A percentile compares a stretch with the other conserved stretches of the same genome.
These are phyloP conservation scores for Aegithalos caudatus DNA, from an alignment of 2,113 vertebrate species.

Conservation along the genomic window DNA sequence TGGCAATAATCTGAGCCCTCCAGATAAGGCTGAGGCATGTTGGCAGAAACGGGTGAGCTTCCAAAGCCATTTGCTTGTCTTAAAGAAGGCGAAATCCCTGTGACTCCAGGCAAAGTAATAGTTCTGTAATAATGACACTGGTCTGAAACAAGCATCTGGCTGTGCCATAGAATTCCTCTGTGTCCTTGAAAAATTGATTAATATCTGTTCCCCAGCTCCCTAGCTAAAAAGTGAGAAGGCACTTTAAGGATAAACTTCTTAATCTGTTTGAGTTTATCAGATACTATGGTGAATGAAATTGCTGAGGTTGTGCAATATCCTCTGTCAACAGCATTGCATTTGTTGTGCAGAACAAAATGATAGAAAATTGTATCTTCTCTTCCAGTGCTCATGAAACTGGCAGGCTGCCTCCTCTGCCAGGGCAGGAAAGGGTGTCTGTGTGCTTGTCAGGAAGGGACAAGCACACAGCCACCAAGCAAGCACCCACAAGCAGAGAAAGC, in stretches of 20 bases:
- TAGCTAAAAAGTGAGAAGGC: not conserved
- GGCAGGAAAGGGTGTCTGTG: not conserved
- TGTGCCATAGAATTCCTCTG: not conserved
- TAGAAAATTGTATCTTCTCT: not conserved
- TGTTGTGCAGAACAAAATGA: not conserved
- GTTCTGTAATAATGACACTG: not conserved
- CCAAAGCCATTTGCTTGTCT: not conserved
- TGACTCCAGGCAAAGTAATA: not conserved
- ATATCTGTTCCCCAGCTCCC: not conserved
- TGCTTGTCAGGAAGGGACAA: not conserved
- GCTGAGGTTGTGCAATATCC: not conserved
- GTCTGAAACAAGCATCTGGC: not conserved
- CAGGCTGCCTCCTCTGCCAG: fast-evolving
- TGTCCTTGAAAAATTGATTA: not conserved
- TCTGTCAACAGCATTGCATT: not conserved
- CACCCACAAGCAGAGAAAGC: not conserved
- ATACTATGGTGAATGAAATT: not conserved
- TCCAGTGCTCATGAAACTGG: not conserved
- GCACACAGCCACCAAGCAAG: no score
- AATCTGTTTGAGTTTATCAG: not conserved
- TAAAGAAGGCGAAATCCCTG: not conserved
- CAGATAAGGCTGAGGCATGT: not conserved
- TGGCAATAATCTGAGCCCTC: not conserved
- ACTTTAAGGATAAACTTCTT: not conserved
- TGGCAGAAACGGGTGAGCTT: not conserved